Base-by-base conservation (phyloP, 1,140 invertebrate genomes). In the Magallana angulata region DNA sequence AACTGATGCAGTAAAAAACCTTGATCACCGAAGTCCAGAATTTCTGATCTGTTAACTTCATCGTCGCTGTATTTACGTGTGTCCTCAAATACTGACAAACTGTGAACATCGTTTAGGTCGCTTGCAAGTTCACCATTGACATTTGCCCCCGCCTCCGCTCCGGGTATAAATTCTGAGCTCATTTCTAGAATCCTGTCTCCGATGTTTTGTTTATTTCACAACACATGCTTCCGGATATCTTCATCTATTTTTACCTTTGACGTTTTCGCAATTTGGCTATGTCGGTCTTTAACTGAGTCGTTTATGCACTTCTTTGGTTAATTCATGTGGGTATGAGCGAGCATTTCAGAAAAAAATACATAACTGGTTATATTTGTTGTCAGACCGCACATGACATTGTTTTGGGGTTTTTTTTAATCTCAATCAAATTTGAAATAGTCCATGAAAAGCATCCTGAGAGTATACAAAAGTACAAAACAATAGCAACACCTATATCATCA, bases 11-110 rank as follows among this genome's bases (percentile, higher is more conserved):
- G 84, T 11, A 93, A 84, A 87, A 93, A 93, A 81, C 92, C 92
- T 88, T 92, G 90, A 84, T 92, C 87, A 24, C 91, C 90, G 88
- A 92, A 93, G 84, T 93, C 91, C 12, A 90, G 81, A 8, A 93
- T 91, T 14, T 93, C 91, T 7, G 62, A 76, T 62, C 85, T 85
- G 12, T n/a, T 71, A 2, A 92, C 57, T 8, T 68, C n/a, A 7
- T 83, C 36, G 30, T 56, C 59, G 9, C 80, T 18, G 30, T 59
- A 76, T 58, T 57, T 59, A n/a, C 9, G 24, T 16, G n/a, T 16
- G 57, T 88, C 88, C 14, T 62, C 12, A 0, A 68, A 12, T 7
- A 88, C 60, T 7, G 62, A 24, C 24, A 91, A 84, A 11, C 57
- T 57, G 58, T 87, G 84, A 0, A 90, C 59, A 48, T 91, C 82